Base-by-base conservation (phyloP, 2,797 vertebrate species). In the Geotrypetes seraphini region DNA sequence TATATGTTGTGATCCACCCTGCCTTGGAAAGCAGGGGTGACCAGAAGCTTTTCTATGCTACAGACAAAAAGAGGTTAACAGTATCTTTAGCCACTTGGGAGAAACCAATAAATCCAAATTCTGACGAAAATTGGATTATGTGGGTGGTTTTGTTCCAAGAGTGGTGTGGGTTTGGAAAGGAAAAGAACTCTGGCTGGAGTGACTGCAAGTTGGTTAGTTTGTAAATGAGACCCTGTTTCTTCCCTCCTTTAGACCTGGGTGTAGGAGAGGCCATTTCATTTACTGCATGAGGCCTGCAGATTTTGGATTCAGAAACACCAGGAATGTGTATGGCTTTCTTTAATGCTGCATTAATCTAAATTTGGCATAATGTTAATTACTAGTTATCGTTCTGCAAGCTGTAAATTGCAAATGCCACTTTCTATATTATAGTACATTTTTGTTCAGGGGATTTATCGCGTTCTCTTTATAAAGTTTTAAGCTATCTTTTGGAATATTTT, bases 61-160 rank as follows among this genome's bases (percentile, higher is more conserved):
- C n/a, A n/a, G n/a, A n/a, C 13, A 44, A n/a, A 47, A 43, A 44
- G 32, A 50, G 37, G 42, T 60, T 62, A 50, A 39, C 36, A 33
- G 24, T 22, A 30, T 47, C 22, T 48, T 15, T 25, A 31, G 39
- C 6, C 39, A 10, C 10, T 4, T 34, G 47, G 38, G 40, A 47
- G 47, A 26, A 27, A 22, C 33, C 29, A 52, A 46, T 51, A 47
- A 42, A 28, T 34, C 23, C 43, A 25, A 53, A 44, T 53, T 47
- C 31, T 51, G 28, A 39, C 46, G 36, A 42, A 39, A 47, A 30
- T 27, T 40, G 31, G 50, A 35, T 43, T 16, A 4, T 51, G 42
- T 43, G 13, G 25, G 36, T 57, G 24, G 24, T 42, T 59, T 63
- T 43, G 50, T 33, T 43, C 32, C 31, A 12, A 30, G 1, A 2